phyloP scores from a whole-genome alignment of 2,888 invertebrate species.

The Polietes domitor region DNA sequence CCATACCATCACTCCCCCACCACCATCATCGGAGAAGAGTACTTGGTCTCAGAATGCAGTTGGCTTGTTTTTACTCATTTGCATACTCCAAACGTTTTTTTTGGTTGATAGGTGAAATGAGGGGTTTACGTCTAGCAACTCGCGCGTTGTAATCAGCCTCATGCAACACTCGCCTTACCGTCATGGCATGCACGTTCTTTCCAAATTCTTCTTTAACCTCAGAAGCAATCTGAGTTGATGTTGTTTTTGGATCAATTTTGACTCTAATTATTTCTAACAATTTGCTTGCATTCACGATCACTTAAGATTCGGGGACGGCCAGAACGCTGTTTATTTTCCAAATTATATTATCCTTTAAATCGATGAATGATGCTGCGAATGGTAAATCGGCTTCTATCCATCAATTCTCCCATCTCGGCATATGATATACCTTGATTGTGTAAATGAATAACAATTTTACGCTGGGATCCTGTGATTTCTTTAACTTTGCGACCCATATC shows the following conservation, averaged over 20 bases:
- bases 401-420: conserved; percentile 35
- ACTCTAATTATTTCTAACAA: conserved; percentile 18
- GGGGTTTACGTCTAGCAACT: conserved; percentile 25
- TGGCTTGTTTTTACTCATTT: too few species aligned
- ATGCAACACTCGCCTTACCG: conserved; percentile 8
- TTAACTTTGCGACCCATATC: background rate
- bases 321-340: conserved; percentile 17
- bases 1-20: conserved; percentile 39
- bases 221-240: too few species aligned
- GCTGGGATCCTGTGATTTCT: conserved; percentile 20
- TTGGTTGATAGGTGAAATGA: background rate
- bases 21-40: conserved; percentile 13
- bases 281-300: conserved; percentile 11
- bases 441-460: conserved; percentile 32
- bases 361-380: conserved; percentile 9
- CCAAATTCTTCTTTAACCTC: conserved; percentile 31
- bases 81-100: too few species aligned
- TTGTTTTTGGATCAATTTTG: too few species aligned
- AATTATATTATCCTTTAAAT: conserved; percentile 23
- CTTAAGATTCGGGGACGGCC: conserved; percentile 28
- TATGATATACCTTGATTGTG: conserved; percentile 35
- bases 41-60: background rate
- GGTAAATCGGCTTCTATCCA: conserved; percentile 30
- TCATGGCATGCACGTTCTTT: conserved; percentile 24
- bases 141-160: conserved; percentile 17